A percentile compares a stretch with the other conserved stretches of the same genome.
These are phyloP conservation scores for Drosophila sp. DNA, from an alignment of 1,140 invertebrate genomes.

Conservation along the genomic window DNA sequence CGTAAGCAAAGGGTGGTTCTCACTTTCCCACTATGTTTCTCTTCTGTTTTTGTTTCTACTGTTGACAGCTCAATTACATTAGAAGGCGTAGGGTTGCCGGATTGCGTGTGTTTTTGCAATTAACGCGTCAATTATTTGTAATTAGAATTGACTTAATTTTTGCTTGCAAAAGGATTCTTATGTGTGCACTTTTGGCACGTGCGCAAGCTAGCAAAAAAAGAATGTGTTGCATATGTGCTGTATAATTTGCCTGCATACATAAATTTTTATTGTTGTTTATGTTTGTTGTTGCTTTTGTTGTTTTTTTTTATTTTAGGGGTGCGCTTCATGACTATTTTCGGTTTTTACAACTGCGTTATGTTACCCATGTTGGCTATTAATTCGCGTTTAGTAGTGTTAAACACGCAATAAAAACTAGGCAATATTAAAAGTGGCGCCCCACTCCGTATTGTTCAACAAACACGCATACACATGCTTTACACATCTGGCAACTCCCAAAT, in stretches of 20 bases:
- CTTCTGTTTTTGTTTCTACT: conserved; percentile 28
- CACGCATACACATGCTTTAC: conserved; percentile 6
- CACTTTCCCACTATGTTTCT: background rate
- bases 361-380: conserved; percentile 79
- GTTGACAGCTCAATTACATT: conserved; percentile 79
- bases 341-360: conserved; percentile 78
- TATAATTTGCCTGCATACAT: conserved; percentile 66
- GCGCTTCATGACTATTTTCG: conserved; percentile 71
- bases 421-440: conserved; percentile 52
- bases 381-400: conserved; percentile 79
- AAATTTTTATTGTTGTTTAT: conserved; percentile 75
- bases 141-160: conserved; percentile 78
- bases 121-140: conserved; percentile 79
- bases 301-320: conserved; percentile 45
- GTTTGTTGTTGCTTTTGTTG: conserved; percentile 57
- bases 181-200: conserved; percentile 60
- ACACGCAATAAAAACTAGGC: conserved; percentile 72
- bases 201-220: conserved; percentile 13
- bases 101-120: conserved; percentile 64
- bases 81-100: conserved; percentile 34
- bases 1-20: conserved; percentile 18
- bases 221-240: conserved; percentile 33
- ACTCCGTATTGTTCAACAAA: background rate
- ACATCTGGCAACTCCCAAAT: conserved; percentile 51
- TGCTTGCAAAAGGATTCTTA: conserved; percentile 56